Conservation (phyloP, 2,113 vertebrate species). For the Camelus bactrianus region DNA sequence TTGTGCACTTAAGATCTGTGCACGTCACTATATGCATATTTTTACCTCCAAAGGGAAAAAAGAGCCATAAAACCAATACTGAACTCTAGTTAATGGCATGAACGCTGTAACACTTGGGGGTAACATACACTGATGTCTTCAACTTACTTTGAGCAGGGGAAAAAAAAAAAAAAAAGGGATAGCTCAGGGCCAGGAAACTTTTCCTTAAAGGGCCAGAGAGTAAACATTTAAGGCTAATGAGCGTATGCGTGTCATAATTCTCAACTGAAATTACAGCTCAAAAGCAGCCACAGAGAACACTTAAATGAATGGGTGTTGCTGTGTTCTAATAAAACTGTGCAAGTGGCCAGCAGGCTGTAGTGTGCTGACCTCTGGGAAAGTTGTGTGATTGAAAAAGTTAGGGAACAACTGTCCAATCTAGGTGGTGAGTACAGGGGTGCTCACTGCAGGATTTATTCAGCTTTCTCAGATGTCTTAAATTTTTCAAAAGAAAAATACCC, state of each 20-base stretch:
- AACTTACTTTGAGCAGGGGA: background rate
- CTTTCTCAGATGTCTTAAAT: background rate
- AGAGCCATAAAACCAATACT: background rate
- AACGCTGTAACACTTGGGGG: too few species aligned
- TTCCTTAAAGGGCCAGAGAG: background rate
- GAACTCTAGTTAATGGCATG: background rate
- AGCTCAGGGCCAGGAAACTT: background rate
- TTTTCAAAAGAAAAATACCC: background rate
- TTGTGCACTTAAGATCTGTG: background rate
- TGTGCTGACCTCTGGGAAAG: background rate
- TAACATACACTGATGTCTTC: background rate
- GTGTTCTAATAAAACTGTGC: background rate
- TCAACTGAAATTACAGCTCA: background rate
- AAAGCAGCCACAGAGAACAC: background rate
- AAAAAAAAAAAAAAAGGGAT: background rate
- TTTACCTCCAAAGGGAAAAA: background rate
- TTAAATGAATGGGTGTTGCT: background rate
- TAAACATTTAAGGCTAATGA: background rate
- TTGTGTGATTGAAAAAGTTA: background rate
- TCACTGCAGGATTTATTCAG: background rate
- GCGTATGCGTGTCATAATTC: rapidly evolving
- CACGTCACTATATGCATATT: rapidly evolving
- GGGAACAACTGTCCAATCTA: background rate
- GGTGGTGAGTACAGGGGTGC: background rate
- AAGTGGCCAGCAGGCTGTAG: background rate